A percentile compares a stretch with the other conserved stretches of the same genome.
phyloP scores from a whole-genome alignment of 1,140 invertebrate species.

The Drosophila paulistorum region DNA sequence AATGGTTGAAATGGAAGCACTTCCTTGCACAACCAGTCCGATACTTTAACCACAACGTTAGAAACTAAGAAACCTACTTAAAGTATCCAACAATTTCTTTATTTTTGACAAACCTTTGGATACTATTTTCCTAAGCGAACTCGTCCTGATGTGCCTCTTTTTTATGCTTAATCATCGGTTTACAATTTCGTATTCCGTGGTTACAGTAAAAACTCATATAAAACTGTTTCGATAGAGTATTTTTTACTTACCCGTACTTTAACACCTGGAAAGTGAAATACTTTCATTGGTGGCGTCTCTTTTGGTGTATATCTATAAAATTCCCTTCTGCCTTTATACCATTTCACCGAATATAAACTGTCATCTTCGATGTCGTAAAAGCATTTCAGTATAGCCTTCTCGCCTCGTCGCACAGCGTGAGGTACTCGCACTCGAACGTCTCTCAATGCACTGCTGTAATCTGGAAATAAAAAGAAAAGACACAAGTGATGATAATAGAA shows the following conservation, averaged over 20 bases:
- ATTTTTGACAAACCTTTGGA: neutral
- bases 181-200: too few relatives aligned
- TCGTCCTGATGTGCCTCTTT: too few relatives aligned
- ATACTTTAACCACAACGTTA: too few relatives aligned
- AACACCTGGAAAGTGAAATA: constrained; percentile 89
- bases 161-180: too few relatives aligned
- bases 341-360: constrained; percentile 91
- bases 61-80: too few relatives aligned
- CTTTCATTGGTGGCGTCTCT: constrained; percentile 88
- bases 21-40: neutral
- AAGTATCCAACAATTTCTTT: neutral
- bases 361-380: constrained; percentile 90
- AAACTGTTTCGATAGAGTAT: too few relatives aligned
- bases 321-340: constrained; percentile 91
- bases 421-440: constrained; percentile 88
- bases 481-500: constrained; percentile 31
- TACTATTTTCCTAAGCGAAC: too few relatives aligned
- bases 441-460: constrained; percentile 83
- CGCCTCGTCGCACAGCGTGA: constrained; percentile 86
- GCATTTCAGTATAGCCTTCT: constrained; percentile 88
- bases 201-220: too few relatives aligned
- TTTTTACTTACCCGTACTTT: constrained; percentile 88
- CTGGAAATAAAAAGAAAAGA: constrained; percentile 30
- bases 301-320: constrained; percentile 91
- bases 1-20: neutral